These are phyloP conservation scores for Sycophaga agraensis DNA, from an alignment of 1,140 invertebrate species.

Conservation along the genomic window DNA sequence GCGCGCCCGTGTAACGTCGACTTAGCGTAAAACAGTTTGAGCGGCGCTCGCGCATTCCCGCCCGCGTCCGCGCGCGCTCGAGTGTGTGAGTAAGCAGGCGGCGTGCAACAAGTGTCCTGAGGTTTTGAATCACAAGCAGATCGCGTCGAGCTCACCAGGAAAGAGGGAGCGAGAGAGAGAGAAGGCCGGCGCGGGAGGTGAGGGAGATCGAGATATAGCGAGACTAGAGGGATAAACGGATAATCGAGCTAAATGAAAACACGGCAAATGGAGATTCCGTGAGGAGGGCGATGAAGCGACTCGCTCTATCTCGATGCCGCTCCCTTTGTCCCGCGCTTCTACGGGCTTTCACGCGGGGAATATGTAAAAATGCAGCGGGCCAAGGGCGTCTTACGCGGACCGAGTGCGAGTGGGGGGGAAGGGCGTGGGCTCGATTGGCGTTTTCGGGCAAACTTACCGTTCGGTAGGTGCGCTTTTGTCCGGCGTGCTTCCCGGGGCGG, in stretches of 20 bases:
- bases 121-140: conserved; percentile 61
- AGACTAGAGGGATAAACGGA: conserved; percentile 13
- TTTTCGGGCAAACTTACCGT: conserved; percentile 70
- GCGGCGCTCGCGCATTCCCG: conserved; percentile 16
- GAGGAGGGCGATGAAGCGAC: conserved; percentile 25
- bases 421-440: background rate
- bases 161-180: background rate
- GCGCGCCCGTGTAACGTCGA: conserved; percentile 38
- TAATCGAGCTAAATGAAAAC: conserved; percentile 32
- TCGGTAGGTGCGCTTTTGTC: conserved; percentile 93
- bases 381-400: no score
- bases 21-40: conserved; percentile 47
- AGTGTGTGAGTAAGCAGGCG: conserved; percentile 53
- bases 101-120: conserved; percentile 60
- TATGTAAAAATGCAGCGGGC: no score
- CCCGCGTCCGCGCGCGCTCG: conserved; percentile 3
- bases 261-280: conserved; percentile 29
- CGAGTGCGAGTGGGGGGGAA: no score
- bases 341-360: no score
- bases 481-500: conserved; percentile 88
- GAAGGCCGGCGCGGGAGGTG: background rate
- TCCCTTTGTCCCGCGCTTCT: background rate
- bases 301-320: background rate
- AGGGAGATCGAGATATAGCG: background rate
- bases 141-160: conserved; percentile 39